Conservation (phyloP, 2,113 vertebrate species). For the Hyperoodon ampullatus region DNA sequence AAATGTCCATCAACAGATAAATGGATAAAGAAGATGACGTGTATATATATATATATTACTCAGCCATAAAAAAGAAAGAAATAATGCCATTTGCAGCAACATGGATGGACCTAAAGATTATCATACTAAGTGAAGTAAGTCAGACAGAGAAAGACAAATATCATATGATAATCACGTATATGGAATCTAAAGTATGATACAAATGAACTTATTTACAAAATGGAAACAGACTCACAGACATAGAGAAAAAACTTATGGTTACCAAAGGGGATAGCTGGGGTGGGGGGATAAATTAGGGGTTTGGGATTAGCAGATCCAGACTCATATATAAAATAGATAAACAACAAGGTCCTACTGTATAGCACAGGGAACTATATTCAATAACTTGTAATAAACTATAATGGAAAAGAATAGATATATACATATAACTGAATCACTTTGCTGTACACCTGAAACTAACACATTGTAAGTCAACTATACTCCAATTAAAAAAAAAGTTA, state of each 20-base stretch:
- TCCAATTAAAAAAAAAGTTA: not conserved
- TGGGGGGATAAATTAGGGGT: not conserved
- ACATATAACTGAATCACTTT: not conserved
- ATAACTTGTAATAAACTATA: not conserved
- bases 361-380: not conserved
- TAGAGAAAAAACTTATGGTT: not conserved
- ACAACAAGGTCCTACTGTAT: not conserved
- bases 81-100: not conserved
- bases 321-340: not conserved
- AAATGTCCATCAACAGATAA: not conserved
- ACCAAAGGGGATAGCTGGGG: not conserved
- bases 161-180: not conserved
- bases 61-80: not conserved
- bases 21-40: not conserved
- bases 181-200: not conserved
- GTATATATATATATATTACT: not conserved
- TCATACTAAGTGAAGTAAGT: not conserved
- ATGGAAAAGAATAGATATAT: not conserved
- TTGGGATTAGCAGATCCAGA: not conserved
- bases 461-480: not conserved
- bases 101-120: not conserved
- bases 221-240: not conserved
- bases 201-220: not conserved
- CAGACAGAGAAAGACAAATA: not conserved
- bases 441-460: not conserved